Base-by-base conservation (phyloP, 2,888 invertebrate genomes). In the Agriopis aurantiaria region DNA sequence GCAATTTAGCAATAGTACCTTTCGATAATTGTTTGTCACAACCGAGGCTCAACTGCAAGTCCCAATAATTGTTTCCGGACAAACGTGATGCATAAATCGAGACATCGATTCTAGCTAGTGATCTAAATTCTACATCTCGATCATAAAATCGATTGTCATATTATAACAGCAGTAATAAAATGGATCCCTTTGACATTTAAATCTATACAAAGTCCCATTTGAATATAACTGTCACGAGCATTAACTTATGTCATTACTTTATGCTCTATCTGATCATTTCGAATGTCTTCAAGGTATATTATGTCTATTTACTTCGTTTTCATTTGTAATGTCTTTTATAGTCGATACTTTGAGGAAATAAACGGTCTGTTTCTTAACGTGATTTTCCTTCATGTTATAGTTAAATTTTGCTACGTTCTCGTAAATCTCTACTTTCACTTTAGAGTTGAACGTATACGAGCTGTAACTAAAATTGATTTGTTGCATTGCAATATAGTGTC, bases 31-130 rank as follows among this genome's bases (percentile, higher is more conserved):
- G 80, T 78, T 83, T 86, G 85, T 86, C 86, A 81, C 85, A 85
- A 77, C 78, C 81, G 82, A 82, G 80, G 78, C 83, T 80, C 12
- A 53, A 45, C 78, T 78, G 75, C 61, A 49, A 61, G 74, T 75
- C 49, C 68, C 67, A 78, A 82, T 89, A 87, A 89, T 87, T 85
- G 85, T 89, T 89, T 89, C 89, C 88, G 82, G 82, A 80, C 78
- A 84, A 85, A 63, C 84, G 80, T 85, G 85, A 53, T 58, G 59
- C 57, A 62, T 68, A 57, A 62, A 86, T 82, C 81, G 83, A 87
- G 88, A 86, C 88, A 86, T 87, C 84, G 83, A 85, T 80, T 80
- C 78, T 80, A 82, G 81, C 84, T 82, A 75, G 81, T 85, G 85
- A 58, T 63, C 59, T 66, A 43, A 60, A 64, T 63, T 49, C 45